A percentile compares a stretch with the other conserved stretches of the same genome.
Evolutionary conservation across 2,113 vertebrate species (phyloP).

Genomic region (Hyla sarda): DNA sequence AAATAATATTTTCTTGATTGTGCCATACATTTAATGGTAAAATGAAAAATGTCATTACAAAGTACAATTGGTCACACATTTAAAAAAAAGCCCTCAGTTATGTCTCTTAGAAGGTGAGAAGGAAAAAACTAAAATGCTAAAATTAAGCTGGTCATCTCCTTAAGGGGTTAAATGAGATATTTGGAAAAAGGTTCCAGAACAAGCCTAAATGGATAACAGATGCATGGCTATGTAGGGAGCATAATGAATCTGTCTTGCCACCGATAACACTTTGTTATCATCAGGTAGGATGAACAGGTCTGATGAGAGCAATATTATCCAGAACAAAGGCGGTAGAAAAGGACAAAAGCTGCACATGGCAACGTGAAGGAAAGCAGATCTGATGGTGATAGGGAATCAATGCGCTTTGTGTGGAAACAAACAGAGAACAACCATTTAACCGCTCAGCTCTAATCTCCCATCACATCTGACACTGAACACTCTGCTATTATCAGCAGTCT

Average conservation of each 20-base stretch:
- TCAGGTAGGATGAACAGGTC: conserved; percentile 23
- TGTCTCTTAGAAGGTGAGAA: too few species aligned
- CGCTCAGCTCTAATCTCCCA: conserved; percentile 4
- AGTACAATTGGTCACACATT: too few species aligned
- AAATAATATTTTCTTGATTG: too few species aligned
- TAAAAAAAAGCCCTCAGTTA: neutral
- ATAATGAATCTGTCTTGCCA: neutral
- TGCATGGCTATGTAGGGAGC: neutral
- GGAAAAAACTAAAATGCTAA: too few species aligned
- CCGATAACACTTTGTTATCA: conserved; percentile 13
- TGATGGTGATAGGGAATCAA: conserved; percentile 46
- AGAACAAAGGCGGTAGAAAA: conserved; percentile 42
- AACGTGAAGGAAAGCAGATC: conserved; percentile 21
- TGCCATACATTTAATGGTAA: too few species aligned
- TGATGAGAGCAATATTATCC: conserved; percentile 32
- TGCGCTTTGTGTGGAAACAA: conserved; percentile 43
- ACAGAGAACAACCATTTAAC: conserved; percentile 42
- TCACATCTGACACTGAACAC: conserved; percentile 18
- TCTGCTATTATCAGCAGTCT: conserved; percentile 13
- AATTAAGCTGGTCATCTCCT: too few species aligned
- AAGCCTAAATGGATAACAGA: neutral
- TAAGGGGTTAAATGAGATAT: too few species aligned
- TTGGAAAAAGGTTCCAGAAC: neutral
- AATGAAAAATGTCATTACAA: too few species aligned
- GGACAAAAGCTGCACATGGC: conserved; percentile 24